A percentile compares a stretch with the other conserved stretches of the same genome.
Conservation (phyloP, 53 echinoderm and acorn worm genomes). For the Holothuria scabra region DNA sequence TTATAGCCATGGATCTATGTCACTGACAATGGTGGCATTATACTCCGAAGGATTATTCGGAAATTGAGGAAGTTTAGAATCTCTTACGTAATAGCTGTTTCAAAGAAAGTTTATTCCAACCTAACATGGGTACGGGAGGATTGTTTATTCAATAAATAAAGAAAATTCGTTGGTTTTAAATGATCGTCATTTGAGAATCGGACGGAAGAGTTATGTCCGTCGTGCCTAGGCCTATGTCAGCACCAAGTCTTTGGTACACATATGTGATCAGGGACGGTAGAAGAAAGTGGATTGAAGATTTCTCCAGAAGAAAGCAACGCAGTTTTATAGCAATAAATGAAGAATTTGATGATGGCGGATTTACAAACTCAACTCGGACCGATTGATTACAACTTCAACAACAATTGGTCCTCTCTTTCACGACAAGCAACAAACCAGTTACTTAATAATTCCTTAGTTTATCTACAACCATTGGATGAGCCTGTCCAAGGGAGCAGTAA, state of each 20-base stretch:
- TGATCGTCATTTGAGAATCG: slow-evolving; percentile 4
- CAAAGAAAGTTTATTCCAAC: slow-evolving; percentile 25
- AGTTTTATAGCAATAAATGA: slow-evolving; percentile 11
- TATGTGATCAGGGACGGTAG: no score
- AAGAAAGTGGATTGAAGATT: no score
- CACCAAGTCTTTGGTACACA: no score
- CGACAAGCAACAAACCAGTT: slow-evolving; percentile 45
- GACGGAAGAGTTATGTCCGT: no score
- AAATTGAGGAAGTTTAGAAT: slow-evolving; percentile 32
- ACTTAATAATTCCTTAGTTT: slow-evolving; percentile 43
- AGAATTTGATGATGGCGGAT: slow-evolving; percentile 45
- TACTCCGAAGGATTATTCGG: slow-evolving; percentile 35
- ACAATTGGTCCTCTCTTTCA: slow-evolving; percentile 44
- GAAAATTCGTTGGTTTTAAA: slow-evolving; percentile 28
- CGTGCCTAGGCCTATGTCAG: no score
- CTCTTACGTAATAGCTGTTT: slow-evolving; percentile 19
- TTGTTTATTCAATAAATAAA: slow-evolving; percentile 43
- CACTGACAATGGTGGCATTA: slow-evolving; percentile 43
- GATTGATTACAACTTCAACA: slow-evolving; percentile 47
- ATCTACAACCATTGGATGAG: slow-evolving; percentile 45
- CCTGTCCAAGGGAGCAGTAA: slow-evolving; percentile 7
- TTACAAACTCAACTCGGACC: slow-evolving; percentile 45
- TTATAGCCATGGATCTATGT: background rate
- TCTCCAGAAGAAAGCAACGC: no score
- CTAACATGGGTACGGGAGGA: background rate